Percentiles rank a stretch among this genome's conserved stretches.
Evolutionary conservation across 1,140 invertebrate species (phyloP).

Genomic region (Cryptotermes secundus): DNA sequence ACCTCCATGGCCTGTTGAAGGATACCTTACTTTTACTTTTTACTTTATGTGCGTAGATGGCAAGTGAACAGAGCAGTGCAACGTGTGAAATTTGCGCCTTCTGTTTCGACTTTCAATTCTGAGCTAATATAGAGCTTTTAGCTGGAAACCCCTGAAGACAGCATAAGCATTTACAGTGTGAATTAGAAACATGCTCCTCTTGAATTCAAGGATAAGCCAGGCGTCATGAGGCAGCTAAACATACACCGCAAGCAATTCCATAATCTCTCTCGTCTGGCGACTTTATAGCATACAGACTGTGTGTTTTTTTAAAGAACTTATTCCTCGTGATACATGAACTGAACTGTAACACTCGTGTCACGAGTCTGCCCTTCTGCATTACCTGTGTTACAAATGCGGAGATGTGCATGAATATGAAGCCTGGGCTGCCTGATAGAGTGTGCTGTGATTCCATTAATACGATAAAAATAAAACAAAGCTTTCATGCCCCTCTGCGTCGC

Average conservation of each 20-base stretch:
- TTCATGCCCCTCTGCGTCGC: not conserved
- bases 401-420: not conserved
- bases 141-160: too few relatives aligned
- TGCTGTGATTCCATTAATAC: not conserved
- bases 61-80: too few relatives aligned
- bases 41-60: too few relatives aligned
- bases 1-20: too few relatives aligned
- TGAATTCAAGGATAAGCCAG: constrained; percentile 6
- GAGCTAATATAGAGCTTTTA: too few relatives aligned
- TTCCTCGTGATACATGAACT: too few relatives aligned
- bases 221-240: not conserved
- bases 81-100: too few relatives aligned
- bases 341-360: not conserved
- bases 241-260: not conserved
- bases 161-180: too few relatives aligned
- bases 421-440: not conserved
- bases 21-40: too few relatives aligned
- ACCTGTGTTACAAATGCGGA: not conserved
- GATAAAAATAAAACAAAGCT: not conserved
- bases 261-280: not conserved
- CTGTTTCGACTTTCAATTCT: too few relatives aligned
- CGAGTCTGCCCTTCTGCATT: not conserved
- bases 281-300: not conserved
- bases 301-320: not conserved
- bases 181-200: not conserved